Evolutionary conservation across 2,888 invertebrate genomes (phyloP).

Genomic region (Drosophila anomalata): DNA sequence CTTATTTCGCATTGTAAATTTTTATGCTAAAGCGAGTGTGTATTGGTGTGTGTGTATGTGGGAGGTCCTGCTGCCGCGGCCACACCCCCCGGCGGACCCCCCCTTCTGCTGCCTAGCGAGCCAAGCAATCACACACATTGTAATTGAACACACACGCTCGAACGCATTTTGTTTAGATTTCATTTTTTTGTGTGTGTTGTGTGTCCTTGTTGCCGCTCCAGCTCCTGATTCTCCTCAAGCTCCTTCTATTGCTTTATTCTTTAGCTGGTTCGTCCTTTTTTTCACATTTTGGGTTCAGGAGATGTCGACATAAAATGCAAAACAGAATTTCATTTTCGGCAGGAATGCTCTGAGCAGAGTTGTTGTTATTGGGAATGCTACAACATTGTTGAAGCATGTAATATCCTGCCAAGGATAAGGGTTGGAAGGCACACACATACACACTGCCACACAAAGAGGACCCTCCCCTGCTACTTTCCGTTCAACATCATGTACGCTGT

Average conservation of each 20-base stretch:
- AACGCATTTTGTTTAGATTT: constrained; percentile 80
- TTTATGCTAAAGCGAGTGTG: constrained; percentile 59
- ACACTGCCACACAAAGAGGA: constrained; percentile 29
- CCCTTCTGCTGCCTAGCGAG: constrained; percentile 24
- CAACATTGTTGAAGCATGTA: constrained; percentile 81
- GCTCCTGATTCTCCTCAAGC: constrained; percentile 14
- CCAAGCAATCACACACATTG: constrained; percentile 80
- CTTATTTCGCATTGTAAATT: constrained; percentile 80
- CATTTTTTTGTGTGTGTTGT: constrained; percentile 53
- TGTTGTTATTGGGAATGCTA: constrained; percentile 78
- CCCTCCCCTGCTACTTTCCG: constrained; percentile 35
- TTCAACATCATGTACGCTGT: constrained; percentile 53
- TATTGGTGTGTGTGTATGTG: constrained; percentile 42
- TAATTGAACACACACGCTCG: constrained; percentile 80
- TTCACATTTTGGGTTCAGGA: constrained; percentile 62
- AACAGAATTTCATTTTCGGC: constrained; percentile 80
- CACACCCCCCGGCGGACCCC: constrained; percentile 23
- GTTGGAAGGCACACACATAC: constrained; percentile 63
- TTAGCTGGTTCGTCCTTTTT: constrained; percentile 45
- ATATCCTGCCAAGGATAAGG: constrained; percentile 77
- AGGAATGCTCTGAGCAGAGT: constrained; percentile 63
- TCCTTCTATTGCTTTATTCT: constrained; percentile 47
- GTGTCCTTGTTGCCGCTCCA: constrained; percentile 49
- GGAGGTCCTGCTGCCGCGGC: constrained; percentile 41
- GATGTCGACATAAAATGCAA: constrained; percentile 78